Conservation (phyloP, 2,888 invertebrate species). For the Pandemis corylana region DNA sequence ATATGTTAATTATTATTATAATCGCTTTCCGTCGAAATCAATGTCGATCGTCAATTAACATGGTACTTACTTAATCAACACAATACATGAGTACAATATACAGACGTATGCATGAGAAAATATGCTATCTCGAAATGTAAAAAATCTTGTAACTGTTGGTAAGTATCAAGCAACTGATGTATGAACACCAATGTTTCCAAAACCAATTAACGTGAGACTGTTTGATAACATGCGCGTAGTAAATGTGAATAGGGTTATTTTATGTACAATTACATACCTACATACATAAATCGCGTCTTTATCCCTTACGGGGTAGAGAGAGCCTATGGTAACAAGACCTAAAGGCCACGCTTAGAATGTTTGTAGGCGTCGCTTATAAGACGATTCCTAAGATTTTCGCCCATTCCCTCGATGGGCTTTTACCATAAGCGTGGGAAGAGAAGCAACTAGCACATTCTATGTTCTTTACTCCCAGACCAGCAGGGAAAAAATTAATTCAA, state of each 20-base stretch:
- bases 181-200: background rate
- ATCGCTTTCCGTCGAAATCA: background rate
- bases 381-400: too few species aligned
- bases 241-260: background rate
- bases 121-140: too few species aligned
- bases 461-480: too few species aligned
- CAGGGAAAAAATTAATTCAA: background rate
- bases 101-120: background rate
- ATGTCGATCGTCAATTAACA: background rate
- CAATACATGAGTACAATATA: background rate
- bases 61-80: background rate
- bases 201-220: background rate
- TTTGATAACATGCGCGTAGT: background rate
- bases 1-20: constrained; percentile 4
- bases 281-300: too few species aligned
- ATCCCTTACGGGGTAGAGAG: too few species aligned
- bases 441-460: too few species aligned
- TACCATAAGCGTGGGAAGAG: too few species aligned
- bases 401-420: too few species aligned
- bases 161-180: background rate
- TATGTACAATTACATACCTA: background rate
- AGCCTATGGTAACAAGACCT: too few species aligned
- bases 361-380: too few species aligned
- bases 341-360: too few species aligned
- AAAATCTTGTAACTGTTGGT: background rate